Evolutionary conservation across 1,140 invertebrate species (phyloP).

Genomic region (Cotesia vestalis): DNA sequence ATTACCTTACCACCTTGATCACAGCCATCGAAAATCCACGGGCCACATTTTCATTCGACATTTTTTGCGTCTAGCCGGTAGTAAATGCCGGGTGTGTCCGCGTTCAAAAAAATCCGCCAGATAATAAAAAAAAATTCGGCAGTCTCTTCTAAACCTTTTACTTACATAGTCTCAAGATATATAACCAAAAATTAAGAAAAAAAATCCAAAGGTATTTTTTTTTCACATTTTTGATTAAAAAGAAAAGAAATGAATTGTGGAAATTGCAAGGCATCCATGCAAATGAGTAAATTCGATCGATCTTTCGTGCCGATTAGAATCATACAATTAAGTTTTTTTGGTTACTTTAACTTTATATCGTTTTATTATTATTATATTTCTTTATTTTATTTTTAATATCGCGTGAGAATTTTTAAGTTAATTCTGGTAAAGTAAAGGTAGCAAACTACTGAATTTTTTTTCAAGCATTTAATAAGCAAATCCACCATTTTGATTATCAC

Average conservation of each 20-base stretch:
- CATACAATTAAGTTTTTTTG: slow-evolving; percentile 15
- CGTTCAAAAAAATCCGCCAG: slow-evolving; percentile 9
- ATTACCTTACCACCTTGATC: slow-evolving; percentile 42
- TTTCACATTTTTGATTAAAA: slow-evolving; percentile 6
- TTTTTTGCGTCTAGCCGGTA: slow-evolving; percentile 65
- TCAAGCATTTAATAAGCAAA: background rate
- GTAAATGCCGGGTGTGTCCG: slow-evolving; percentile 60
- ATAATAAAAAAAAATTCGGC: slow-evolving; percentile 34
- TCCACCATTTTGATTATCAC: too few relatives aligned
- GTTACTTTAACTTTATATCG: background rate
- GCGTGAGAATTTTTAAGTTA: slow-evolving; percentile 6
- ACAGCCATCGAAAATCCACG: slow-evolving; percentile 41
- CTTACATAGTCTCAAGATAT: slow-evolving; percentile 4
- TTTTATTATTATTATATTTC: background rate
- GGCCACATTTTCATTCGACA: slow-evolving; percentile 43
- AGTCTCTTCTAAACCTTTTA: slow-evolving; percentile 22
- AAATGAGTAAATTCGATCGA: slow-evolving; percentile 48
- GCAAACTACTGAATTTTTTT: background rate
- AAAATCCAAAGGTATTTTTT: slow-evolving; percentile 22
- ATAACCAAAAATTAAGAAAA: slow-evolving; percentile 11
- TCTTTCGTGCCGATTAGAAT: slow-evolving; percentile 24
- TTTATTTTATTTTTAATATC: background rate
- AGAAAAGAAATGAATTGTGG: slow-evolving; percentile 39
- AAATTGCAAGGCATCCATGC: slow-evolving; percentile 62
- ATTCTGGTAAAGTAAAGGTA: background rate